Conservation (phyloP, 2,888 invertebrate species). For the Sclerodermus sp. region DNA sequence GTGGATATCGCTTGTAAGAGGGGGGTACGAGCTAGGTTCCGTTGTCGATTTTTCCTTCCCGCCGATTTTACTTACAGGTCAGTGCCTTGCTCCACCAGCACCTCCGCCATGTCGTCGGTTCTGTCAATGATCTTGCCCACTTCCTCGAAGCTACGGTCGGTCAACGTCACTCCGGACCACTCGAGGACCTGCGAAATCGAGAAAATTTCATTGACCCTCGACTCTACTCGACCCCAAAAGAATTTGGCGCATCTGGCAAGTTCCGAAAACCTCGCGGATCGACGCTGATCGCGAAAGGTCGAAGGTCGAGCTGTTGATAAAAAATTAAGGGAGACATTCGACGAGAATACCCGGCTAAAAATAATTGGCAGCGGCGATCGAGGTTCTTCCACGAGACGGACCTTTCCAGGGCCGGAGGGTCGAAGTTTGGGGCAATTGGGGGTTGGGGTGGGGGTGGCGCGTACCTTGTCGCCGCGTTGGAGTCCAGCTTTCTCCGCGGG, state of each 20-base stretch:
- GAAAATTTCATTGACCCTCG: too few species aligned
- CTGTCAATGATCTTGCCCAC: slow-evolving; percentile 88
- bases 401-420: background rate
- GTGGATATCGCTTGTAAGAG: too few species aligned
- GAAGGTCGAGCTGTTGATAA: too few species aligned
- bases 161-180: slow-evolving; percentile 87
- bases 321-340: too few species aligned
- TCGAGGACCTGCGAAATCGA: slow-evolving; percentile 91
- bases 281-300: too few species aligned
- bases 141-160: slow-evolving; percentile 92
- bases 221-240: too few species aligned
- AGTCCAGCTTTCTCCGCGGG: slow-evolving; percentile 88
- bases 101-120: slow-evolving; percentile 82
- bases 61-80: slow-evolving; percentile 63
- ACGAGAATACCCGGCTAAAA: too few species aligned
- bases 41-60: background rate
- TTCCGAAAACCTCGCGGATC: too few species aligned
- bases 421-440: background rate
- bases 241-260: too few species aligned
- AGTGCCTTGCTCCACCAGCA: slow-evolving; percentile 81
- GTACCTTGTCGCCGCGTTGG: slow-evolving; percentile 85
- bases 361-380: too few species aligned
- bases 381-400: background rate
- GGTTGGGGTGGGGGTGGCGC: too few species aligned
- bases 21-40: background rate